Percentiles rank a stretch among this genome's conserved stretches.
Conservation (phyloP, 2,888 invertebrate genomes). For the Lasioglossum morio region DNA sequence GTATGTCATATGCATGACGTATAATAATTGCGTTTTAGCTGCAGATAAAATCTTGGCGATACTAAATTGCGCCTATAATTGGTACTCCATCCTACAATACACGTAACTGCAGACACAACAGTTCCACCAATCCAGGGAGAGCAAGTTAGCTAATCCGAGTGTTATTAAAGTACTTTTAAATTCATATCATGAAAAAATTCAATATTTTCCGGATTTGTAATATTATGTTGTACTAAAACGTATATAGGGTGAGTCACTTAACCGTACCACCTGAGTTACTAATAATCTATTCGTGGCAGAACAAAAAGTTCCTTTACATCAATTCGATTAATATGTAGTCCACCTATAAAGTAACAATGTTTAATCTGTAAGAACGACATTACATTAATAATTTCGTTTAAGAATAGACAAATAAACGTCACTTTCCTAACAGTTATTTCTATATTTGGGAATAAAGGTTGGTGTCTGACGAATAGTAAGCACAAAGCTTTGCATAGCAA, state of each 20-base stretch:
- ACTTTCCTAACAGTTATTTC: not conserved
- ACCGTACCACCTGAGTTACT: too few relatives aligned
- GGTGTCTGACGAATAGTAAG: not conserved
- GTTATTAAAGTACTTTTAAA: not conserved
- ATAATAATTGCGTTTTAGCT: slow-evolving; percentile 14
- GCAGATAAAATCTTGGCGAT: slow-evolving; percentile 10
- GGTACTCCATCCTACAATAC: not conserved
- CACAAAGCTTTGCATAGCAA: not conserved
- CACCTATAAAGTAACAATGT: not conserved
- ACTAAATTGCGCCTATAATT: not conserved
- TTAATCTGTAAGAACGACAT: not conserved
- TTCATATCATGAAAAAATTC: not conserved
- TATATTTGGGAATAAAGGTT: not conserved
- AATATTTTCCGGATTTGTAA: not conserved
- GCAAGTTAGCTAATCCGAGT: not conserved
- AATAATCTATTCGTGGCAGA: too few relatives aligned
- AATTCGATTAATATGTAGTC: not conserved
- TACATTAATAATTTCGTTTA: not conserved
- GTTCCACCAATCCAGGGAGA: not conserved
- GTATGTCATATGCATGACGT: not conserved
- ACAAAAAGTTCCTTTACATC: not conserved
- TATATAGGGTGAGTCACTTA: too few relatives aligned
- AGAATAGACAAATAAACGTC: not conserved
- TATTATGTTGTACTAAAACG: not conserved
- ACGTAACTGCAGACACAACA: not conserved